A percentile compares a stretch with the other conserved stretches of the same genome.
These are phyloP conservation scores for Sarcophaga carnaria DNA, from an alignment of 2,888 invertebrate genomes.

Conservation along the genomic window DNA sequence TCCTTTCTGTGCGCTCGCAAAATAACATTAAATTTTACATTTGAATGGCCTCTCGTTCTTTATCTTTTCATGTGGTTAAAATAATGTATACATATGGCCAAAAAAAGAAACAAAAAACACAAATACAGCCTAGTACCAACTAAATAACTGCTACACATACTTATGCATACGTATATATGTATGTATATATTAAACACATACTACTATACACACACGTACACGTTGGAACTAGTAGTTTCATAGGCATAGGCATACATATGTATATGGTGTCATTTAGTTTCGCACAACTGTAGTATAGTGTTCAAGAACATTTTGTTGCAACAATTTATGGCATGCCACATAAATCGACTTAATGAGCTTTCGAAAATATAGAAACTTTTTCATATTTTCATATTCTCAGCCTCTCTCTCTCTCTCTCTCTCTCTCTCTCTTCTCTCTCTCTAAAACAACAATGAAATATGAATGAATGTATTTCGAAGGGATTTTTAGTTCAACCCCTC, in stretches of 20 bases:
- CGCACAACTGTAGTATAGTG: slow-evolving; percentile 42
- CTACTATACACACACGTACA: slow-evolving; percentile 14
- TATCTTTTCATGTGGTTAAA: slow-evolving; percentile 40
- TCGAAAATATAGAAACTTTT: slow-evolving; percentile 55
- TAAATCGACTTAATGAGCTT: slow-evolving; percentile 70
- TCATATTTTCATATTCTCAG: slow-evolving; percentile 62
- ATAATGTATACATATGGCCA: slow-evolving; percentile 20
- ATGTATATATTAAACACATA: background rate
- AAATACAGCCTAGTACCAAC: slow-evolving; percentile 33
- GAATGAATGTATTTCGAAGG: slow-evolving; percentile 50
- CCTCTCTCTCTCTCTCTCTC: slow-evolving; percentile 17
- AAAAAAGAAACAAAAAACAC: background rate
- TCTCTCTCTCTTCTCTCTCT: too few relatives aligned
- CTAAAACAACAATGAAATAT: slow-evolving; percentile 61
- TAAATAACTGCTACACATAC: slow-evolving; percentile 41
- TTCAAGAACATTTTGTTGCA: slow-evolving; percentile 59
- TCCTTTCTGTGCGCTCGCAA: background rate
- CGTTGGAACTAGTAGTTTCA: background rate
- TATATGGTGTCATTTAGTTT: slow-evolving; percentile 53
- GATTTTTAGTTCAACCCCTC: slow-evolving; percentile 43
- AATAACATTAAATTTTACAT: slow-evolving; percentile 50
- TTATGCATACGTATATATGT: background rate
- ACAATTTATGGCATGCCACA: slow-evolving; percentile 68
- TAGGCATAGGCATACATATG: background rate
- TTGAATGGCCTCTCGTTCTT: slow-evolving; percentile 38